Conservation (phyloP, 2,113 vertebrate species). For the Dinomys branickii region DNA sequence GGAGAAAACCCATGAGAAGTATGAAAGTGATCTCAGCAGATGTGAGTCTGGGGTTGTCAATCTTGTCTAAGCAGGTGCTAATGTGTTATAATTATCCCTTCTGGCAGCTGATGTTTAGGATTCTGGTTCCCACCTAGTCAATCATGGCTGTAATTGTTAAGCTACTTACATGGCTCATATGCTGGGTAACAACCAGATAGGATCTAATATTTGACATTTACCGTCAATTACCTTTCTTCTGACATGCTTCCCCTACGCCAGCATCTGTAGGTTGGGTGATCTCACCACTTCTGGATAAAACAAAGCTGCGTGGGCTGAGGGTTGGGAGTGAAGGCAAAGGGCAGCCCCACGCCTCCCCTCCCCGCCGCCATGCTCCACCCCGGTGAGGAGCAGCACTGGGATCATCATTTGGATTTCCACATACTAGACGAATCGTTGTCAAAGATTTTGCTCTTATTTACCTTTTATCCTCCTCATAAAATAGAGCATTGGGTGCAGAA, state of each 20-base stretch:
- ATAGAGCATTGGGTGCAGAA: not conserved
- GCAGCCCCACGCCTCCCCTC: not conserved
- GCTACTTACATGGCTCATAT: constrained; percentile 89
- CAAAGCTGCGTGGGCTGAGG: constrained; percentile 61
- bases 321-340: constrained; percentile 13
- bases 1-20: constrained; percentile 82
- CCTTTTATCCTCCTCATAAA: not conserved
- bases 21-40: constrained; percentile 89
- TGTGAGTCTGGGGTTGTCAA: constrained; percentile 89
- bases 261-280: constrained; percentile 82
- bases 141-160: constrained; percentile 91
- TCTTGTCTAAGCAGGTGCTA: constrained; percentile 91
- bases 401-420: not conserved
- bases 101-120: constrained; percentile 90
- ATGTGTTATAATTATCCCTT: constrained; percentile 92
- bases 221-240: constrained; percentile 88
- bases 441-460: not conserved
- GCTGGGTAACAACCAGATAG: constrained; percentile 90
- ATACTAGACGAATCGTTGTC: not conserved
- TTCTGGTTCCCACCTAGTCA: constrained; percentile 92
- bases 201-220: constrained; percentile 90
- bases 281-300: constrained; percentile 77
- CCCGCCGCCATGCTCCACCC: rapidly evolving
- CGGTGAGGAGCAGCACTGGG: rapidly evolving
- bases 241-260: constrained; percentile 81